Base-by-base conservation (phyloP, 2,888 invertebrate species). In the Torymus texanus region DNA sequence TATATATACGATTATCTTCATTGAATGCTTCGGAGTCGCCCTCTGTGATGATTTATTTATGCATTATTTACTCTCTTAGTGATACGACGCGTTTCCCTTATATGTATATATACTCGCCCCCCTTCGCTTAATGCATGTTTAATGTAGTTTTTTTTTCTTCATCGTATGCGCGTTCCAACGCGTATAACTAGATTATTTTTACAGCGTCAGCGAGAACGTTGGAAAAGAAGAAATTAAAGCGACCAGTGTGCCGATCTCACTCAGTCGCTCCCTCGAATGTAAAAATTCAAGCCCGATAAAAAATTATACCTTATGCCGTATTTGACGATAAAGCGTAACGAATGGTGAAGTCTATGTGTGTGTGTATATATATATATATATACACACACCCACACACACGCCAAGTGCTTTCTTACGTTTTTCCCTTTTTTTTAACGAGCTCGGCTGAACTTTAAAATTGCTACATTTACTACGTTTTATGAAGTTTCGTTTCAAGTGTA, bases 61-160 rank as follows among this genome's bases (percentile, higher is more conserved):
- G 75, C 75, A 72, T 79, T 81, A 81, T 78, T 73, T 78, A 78
- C 81, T 75, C 71, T 58, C 67, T 53, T 65, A 67, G 56, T 50
- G 72, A 75, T 80, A 77, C 29, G 55, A 53, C 29, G 55, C 63
- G 58, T 4, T 53, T 29, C 24, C 50, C 16, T 24, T 21, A 41
- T n/a, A 63, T 63, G 50, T 21, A 41, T n/a, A 63, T 63, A 65
- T 65, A 65, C 14, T 16, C 59, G 10, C 2, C 2, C 10, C n/a
- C 24, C 13, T 51, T 12, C 14, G 29, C 50, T 66, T 51, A 29
- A 63, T 80, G 65, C 61, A 58, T 66, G 53, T 62, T 78, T 78
- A 67, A 78, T 73, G 67, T 10, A 13, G 50, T 41, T 56, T 53
- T 67, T 70, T 79, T 70, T 70, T 74, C 72, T 59, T 8, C 41